Evolutionary conservation across 2,888 invertebrate species (phyloP), one percentile per base, ranked within the genome.

Genomic region (Plutella xylostella): DNA sequence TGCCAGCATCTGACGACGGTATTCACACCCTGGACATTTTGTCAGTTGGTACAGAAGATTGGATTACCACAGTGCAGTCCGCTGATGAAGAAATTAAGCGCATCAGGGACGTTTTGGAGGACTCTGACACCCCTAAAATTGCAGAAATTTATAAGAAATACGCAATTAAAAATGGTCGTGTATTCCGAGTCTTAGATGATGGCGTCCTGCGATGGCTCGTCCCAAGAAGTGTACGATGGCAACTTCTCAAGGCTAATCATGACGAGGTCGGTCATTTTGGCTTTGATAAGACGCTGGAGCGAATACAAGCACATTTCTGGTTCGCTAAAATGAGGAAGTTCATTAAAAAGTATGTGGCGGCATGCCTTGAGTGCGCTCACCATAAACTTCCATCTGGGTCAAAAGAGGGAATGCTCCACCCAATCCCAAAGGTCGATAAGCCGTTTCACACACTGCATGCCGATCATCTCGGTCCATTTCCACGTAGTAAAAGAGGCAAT

Each of bases 271-370:
- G 46, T 2, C 42, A 46, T 18, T 46, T 25, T 31, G 46, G 42
- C 11, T 42, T 46, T 42, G 42, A 46, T 3, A 46, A 46, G 18
- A 46, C 42, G 15, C 45, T 46, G 17, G 15, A 42, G 11, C 35
- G 42, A 18, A 42, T 46, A 7, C 35, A 22, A 1, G 9, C 19
- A 14, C 19, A 19, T 2, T 46, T 22, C 17, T 42, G 46, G 46
- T 46, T 46, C n/a, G n/a, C 33, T 9, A 33, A 33, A n/a, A 33
- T 33, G 33, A 5, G 33, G 4, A 12, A 15, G 12, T 37, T 19
- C 38, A n/a, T 28, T 35, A 37, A 42, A 25, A 52, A 58, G 52
- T 18, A 45, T 51, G 12, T 51, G 46, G 2, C 55, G 53, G 37
- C 50, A 51, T 45, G 51, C 44, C 21, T 43, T 4, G 43, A 43